Evolutionary conservation across 2,797 vertebrate genomes (phyloP), one percentile per base, ranked within the genome.

Genomic region (Moxostoma hubbsi): DNA sequence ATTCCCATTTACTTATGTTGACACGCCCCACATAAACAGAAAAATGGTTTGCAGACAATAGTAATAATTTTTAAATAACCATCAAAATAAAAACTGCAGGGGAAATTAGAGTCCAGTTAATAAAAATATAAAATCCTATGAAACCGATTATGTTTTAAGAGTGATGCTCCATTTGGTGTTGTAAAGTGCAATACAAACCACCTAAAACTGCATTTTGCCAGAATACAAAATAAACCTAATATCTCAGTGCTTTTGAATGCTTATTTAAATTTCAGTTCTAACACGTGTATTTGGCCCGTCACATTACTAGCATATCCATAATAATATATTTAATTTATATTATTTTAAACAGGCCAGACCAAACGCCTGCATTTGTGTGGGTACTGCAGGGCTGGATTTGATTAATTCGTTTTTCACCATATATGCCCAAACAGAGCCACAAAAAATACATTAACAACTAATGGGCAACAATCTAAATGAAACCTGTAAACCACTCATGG

Each of bases 391-490:
- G 75, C 55, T 61, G 13, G 18, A 77, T 61, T 76, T 46, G 46
- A 50, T 67, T 45, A 9, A n/a, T 10, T 77, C 18, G 43, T 45
- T 18, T 77, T 7, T 46, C 12, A 9, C 49, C 45, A 49, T 24
- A 49, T 5, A 69, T 13, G 6, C n/a, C 6, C 12, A 58, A 58
- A 76, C 64, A 24, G n/a, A 54, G 69, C 15, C 36, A 36, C 15
- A 45, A 72, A 75, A 75, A 13, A 9, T 64, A 70, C 69, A 65
- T 53, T 79, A 73, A 73, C 18, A 24, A 75, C 59, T 63, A 72
- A 55, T 49, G 55, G 43, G 73, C 69, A 79, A 66, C 16, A 76
- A 79, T 79, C 77, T 73, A 43, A 46, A 36, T 55, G 67, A 78
- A 63, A 69, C 47, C 36, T 77, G 75, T 77, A 77, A 77, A 70